Evolutionary conservation across 2,113 vertebrate genomes (phyloP).

Genomic region (Leptosomus discolor): DNA sequence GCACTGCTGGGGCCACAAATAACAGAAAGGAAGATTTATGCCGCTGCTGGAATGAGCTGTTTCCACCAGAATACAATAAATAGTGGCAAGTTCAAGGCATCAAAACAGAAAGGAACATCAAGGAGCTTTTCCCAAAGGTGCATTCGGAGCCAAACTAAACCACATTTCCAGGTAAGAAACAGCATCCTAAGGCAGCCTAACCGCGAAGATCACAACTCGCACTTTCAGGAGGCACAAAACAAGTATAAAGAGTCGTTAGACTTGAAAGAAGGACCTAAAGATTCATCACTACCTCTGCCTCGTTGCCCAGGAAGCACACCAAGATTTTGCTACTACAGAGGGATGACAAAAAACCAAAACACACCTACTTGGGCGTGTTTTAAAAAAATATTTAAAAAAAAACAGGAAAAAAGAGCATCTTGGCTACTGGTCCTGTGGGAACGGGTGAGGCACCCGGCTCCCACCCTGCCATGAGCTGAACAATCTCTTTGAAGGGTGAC

Average conservation of each 20-base stretch:
- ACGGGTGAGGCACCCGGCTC: not conserved
- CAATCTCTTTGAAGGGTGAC: rapidly evolving
- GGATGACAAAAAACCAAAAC: not conserved
- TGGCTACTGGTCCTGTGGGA: not conserved
- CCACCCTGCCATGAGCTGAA: not conserved
- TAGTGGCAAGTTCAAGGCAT: not conserved
- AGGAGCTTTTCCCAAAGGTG: not conserved
- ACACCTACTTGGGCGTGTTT: rapidly evolving
- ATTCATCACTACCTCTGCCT: not conserved
- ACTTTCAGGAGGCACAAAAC: not conserved
- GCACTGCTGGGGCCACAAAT: not conserved
- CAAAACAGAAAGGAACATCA: not conserved
- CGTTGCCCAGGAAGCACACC: not conserved
- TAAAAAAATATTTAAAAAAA: no score
- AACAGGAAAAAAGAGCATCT: not conserved
- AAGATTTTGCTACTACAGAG: not conserved
- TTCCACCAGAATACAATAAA: not conserved
- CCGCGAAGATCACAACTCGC: rapidly evolving
- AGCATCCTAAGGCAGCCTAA: not conserved
- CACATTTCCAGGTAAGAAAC: not conserved
- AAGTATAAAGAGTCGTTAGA: not conserved
- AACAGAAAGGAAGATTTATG: not conserved
- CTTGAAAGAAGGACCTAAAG: not conserved
- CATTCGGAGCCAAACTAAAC: not conserved
- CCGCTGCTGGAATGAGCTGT: not conserved